Evolutionary conservation across 2,888 invertebrate genomes (phyloP).

Genomic region (Prenolepis imparis): DNA sequence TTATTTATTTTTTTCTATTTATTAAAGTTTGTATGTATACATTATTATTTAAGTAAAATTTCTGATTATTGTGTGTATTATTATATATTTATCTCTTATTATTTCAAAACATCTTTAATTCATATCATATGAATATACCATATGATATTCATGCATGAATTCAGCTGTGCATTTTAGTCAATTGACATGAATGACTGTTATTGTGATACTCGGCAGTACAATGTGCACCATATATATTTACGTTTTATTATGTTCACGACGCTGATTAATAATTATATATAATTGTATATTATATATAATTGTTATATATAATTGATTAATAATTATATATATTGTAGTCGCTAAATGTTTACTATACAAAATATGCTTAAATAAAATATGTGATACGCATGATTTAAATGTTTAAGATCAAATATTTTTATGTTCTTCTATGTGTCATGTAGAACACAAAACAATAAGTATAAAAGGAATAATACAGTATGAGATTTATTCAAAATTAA

Average conservation of each 20-base stretch:
- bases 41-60: conserved; percentile 8
- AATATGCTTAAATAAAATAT: no score
- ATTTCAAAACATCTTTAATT: background rate
- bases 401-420: background rate
- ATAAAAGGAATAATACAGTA: background rate
- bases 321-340: no score
- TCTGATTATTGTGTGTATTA: background rate
- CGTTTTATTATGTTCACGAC: background rate
- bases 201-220: conserved; percentile 1
- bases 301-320: no score
- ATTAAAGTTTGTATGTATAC: background rate
- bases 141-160: no score
- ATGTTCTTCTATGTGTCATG: background rate
- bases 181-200: background rate
- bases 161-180: background rate
- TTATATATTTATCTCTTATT: background rate
- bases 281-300: no score
- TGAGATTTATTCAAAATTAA: background rate
- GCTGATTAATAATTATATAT: background rate
- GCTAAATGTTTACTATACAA: no score
- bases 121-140: no score
- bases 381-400: no score
- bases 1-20: background rate
- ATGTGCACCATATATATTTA: background rate
- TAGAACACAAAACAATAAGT: background rate